phyloP scores from a whole-genome alignment of 1,140 invertebrate species.

The Zophobas atratus region DNA sequence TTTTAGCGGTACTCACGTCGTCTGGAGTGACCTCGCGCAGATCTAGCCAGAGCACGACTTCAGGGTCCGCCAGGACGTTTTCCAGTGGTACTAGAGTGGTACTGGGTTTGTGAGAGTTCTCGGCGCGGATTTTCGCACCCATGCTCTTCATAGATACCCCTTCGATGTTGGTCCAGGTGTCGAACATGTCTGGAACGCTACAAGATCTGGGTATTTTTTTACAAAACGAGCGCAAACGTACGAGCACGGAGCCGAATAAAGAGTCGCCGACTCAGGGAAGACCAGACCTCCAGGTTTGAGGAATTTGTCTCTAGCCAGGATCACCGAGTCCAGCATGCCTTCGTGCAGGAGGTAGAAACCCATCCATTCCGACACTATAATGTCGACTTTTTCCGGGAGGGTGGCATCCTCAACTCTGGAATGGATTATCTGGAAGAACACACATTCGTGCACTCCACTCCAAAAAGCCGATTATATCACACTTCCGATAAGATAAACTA shows the following conservation, averaged over 20 bases:
- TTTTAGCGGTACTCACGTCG: slow-evolving; percentile 70
- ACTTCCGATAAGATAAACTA: neutral
- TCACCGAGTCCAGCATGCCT: slow-evolving; percentile 95
- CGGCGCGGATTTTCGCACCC: slow-evolving; percentile 69
- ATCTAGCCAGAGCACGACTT: slow-evolving; percentile 74
- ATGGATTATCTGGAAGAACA: slow-evolving; percentile 74
- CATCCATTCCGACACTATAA: slow-evolving; percentile 99
- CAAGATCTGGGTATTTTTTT: slow-evolving; percentile 45
- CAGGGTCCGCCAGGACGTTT: slow-evolving; percentile 72
- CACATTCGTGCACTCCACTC: neutral
- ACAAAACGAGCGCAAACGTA: slow-evolving; percentile 20
- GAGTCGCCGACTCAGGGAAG: slow-evolving; percentile 75
- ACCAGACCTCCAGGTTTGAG: slow-evolving; percentile 83
- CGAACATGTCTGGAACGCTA: slow-evolving; percentile 76
- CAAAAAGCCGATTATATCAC: too few species aligned
- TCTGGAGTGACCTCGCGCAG: slow-evolving; percentile 70
- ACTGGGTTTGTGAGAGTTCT: slow-evolving; percentile 69
- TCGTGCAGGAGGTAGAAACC: slow-evolving; percentile 99
- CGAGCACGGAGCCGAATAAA: slow-evolving; percentile 80
- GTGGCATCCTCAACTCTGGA: slow-evolving; percentile 83
- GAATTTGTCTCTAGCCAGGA: slow-evolving; percentile 94
- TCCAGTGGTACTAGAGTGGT: slow-evolving; percentile 68
- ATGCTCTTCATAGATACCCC: slow-evolving; percentile 74
- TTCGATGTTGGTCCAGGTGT: slow-evolving; percentile 73
- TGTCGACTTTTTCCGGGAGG: slow-evolving; percentile 92